Evolutionary conservation across 2,888 invertebrate species (phyloP), one percentile per base, ranked within the genome.

Genomic region (Falcaria lacertinaria): DNA sequence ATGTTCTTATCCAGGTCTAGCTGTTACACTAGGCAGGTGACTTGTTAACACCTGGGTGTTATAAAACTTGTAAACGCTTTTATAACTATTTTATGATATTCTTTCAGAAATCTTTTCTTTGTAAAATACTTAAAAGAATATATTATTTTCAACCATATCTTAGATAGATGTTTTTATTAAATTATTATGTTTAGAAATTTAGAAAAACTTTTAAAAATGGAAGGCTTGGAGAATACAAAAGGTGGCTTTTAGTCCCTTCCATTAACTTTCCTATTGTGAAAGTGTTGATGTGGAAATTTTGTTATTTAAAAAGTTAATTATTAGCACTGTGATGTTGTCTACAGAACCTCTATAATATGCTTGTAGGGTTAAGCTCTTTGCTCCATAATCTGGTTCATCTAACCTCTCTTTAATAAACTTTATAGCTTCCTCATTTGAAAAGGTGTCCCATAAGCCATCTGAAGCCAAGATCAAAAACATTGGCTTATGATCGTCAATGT

Each of bases 381-480:
- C 98, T 50, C 97, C 98, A 85, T 92, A 96, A 74, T 96, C 94
- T 3, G 95, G 92, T 82, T 97, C 97, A 67, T 94, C 92, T 34
- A 97, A 90, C 59, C 95, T 92, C 64, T 96, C 95, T 80, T 94
- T 95, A 42, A 98, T 93, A 76, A 94, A 98, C 59, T 93, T 93
- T 11, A 97, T 93, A 17, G 98, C 98, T 80, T 98, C 98, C 75
- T 98, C 97, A 80, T 98, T 98, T 34, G 94, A 91, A 76, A 98
- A 97, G 15, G 97, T 97, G 76, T 98, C 98, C 98, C 98, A 98
- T 25, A 98, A 90, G 1, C 98, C 98, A 89, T 98, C 98, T 0
- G 97, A 96, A 11, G 98, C 98, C 45, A 98, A 90, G 49, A 98
- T 94, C 58, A 98, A 84, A 81, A 98, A 98, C 89, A 94, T 92